Evolutionary conservation across 2,797 vertebrate species (phyloP).

Genomic region (Hippocampus kuda): DNA sequence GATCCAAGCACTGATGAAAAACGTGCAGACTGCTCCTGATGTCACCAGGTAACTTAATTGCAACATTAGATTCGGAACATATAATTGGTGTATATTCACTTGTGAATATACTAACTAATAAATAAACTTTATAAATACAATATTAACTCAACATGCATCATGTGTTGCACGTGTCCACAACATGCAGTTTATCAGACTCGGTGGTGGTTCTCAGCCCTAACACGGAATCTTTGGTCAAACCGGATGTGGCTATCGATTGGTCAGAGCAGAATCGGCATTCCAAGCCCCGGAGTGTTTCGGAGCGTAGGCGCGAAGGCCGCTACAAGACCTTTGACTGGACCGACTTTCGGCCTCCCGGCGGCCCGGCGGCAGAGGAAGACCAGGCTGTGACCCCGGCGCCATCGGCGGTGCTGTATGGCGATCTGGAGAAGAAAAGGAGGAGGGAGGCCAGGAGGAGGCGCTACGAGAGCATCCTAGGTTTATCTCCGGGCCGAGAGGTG

Average conservation of each 20-base stretch:
- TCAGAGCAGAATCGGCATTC: slow-evolving; percentile 17
- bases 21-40: slow-evolving; percentile 52
- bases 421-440: slow-evolving; percentile 48
- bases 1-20: slow-evolving; percentile 65
- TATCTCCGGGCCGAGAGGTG: slow-evolving; percentile 26
- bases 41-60: slow-evolving; percentile 45
- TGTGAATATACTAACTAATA: no score
- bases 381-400: slow-evolving; percentile 15
- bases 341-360: slow-evolving; percentile 36
- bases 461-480: slow-evolving; percentile 55
- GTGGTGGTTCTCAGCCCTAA: not conserved
- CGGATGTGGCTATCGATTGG: slow-evolving; percentile 60
- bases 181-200: not conserved
- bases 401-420: not conserved
- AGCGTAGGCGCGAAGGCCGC: slow-evolving; percentile 40
- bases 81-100: no score
- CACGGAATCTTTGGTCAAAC: slow-evolving; percentile 16
- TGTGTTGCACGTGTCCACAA: not conserved
- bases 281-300: slow-evolving; percentile 28
- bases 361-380: not conserved
- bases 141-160: not conserved
- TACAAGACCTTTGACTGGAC: slow-evolving; percentile 56
- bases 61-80: no score
- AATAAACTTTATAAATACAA: not conserved
- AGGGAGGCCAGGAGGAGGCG: slow-evolving; percentile 55